Evolutionary conservation across 2,888 invertebrate species (phyloP), one percentile per base, ranked within the genome.

Genomic region (Neocrepidodera transversa): DNA sequence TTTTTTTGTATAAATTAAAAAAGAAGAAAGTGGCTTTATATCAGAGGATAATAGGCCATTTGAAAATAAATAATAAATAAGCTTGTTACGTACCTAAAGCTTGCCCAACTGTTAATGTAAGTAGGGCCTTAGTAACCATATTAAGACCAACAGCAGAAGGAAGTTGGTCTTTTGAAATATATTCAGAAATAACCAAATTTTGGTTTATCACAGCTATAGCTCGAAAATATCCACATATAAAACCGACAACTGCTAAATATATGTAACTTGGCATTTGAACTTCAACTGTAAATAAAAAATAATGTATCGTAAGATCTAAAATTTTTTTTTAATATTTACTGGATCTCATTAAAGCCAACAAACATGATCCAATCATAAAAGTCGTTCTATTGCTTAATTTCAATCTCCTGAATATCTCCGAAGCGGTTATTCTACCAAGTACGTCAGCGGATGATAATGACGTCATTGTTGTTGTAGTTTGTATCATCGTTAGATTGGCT

Each of bases 151-250:
- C 82, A 0, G 89, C 90, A 0, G 88, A 86, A 0, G 90, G 86
- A 0, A 90, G 70, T 66, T 84, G 82, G 8, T 73, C 70, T 50
- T 74, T 74, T 10, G 80, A 79, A 64, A 86, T 86, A 71, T 87
- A 82, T 64, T 88, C 87, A 0, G 89, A 86, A 47, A 90, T 85
- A 0, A 87, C 85, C 36, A 90, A 81, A 72, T 88, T 89, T 71
- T 89, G 86, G 63, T 88, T 87, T 0, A 90, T 86, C n/a, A 91
- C 86, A 0, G 89, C 85, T 70, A 87, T 86, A 48, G 91, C 89
- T 65, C 91, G 85, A 17, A 88, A 63, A 51, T 71, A 71, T 7
- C 72, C 72, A n/a, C 62, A 58, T 8, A 71, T 17, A 11, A 70
- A 57, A 17, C 68, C 68, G 13, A 67, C 45, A 8, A 63, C 45